phyloP scores from a whole-genome alignment of 2,797 vertebrate species.

The Gymnopithys bicolor region DNA sequence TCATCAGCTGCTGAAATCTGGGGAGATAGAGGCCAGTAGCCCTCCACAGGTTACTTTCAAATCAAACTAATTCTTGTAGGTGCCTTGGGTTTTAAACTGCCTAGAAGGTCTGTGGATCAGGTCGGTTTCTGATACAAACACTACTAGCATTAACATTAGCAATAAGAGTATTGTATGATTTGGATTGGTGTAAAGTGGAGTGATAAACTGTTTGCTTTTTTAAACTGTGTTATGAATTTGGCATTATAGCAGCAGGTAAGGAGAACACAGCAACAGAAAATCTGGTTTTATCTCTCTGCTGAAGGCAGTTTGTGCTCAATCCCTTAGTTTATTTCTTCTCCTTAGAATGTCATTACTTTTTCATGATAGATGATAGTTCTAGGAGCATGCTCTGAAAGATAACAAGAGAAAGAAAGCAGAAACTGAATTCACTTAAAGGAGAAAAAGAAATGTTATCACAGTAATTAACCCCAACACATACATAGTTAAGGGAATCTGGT shows the following conservation, averaged over 20 bases:
- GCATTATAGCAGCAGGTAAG: neutral
- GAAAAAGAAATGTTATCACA: neutral
- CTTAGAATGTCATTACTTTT: conserved; percentile 82
- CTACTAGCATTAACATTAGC: neutral
- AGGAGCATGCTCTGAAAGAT: conserved; percentile 93
- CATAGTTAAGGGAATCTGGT: neutral
- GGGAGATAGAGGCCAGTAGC: neutral
- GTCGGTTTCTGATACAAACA: neutral
- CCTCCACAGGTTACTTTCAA: neutral
- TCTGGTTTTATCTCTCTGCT: neutral
- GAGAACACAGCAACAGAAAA: neutral
- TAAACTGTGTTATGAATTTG: neutral
- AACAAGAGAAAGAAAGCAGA: conserved; percentile 37
- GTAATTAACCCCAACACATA: neutral
- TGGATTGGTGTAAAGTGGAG: neutral
- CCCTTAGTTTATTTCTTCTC: conserved; percentile 30
- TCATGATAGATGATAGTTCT: conserved; percentile 96
- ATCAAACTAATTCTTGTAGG: neutral
- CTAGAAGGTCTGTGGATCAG: neutral
- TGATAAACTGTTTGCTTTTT: neutral
- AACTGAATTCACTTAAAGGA: conserved; percentile 19
- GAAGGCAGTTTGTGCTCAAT: neutral
- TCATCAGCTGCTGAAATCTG: neutral
- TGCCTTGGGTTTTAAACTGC: neutral
- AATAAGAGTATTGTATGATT: neutral